Percentiles rank a stretch among this genome's conserved stretches.
These are phyloP conservation scores for Botia kubotai DNA, from an alignment of 2,797 vertebrate genomes.

Conservation along the genomic window DNA sequence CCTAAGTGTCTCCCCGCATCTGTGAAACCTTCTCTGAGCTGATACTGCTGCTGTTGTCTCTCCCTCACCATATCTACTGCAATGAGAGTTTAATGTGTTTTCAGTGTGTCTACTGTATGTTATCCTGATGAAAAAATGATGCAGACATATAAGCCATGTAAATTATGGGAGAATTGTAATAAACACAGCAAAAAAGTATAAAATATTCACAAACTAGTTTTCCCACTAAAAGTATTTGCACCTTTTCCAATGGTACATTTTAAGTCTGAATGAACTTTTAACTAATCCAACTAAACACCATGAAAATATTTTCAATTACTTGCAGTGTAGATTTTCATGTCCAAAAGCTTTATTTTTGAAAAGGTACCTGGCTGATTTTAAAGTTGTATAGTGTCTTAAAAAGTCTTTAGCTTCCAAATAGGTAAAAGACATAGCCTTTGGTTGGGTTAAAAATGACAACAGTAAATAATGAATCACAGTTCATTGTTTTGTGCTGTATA, in stretches of 20 bases:
- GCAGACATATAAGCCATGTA: neutral
- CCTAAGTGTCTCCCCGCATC: slow-evolving; percentile 58
- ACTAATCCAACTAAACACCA: neutral
- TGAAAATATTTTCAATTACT: neutral
- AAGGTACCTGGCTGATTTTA: neutral
- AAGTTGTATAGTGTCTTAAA: neutral
- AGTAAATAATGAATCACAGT: neutral
- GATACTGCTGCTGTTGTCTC: slow-evolving; percentile 25
- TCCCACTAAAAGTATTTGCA: neutral
- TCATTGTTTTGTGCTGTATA: neutral
- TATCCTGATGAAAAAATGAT: neutral
- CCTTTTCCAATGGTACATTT: too few relatives aligned
- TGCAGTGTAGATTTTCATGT: neutral
- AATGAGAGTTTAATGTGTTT: slow-evolving; percentile 39
- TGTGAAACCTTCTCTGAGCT: slow-evolving; percentile 13
- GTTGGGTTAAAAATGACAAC: neutral
- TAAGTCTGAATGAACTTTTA: too few relatives aligned
- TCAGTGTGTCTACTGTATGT: slow-evolving; percentile 12
- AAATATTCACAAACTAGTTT: neutral
- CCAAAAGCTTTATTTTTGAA: neutral
- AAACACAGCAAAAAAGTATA: neutral
- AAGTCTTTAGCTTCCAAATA: neutral
- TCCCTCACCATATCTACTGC: neutral
- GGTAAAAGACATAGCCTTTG: neutral
- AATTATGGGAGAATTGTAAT: too few relatives aligned